These are phyloP conservation scores for Oxycera nigricornis DNA, from an alignment of 2,888 invertebrate species.

Conservation along the genomic window DNA sequence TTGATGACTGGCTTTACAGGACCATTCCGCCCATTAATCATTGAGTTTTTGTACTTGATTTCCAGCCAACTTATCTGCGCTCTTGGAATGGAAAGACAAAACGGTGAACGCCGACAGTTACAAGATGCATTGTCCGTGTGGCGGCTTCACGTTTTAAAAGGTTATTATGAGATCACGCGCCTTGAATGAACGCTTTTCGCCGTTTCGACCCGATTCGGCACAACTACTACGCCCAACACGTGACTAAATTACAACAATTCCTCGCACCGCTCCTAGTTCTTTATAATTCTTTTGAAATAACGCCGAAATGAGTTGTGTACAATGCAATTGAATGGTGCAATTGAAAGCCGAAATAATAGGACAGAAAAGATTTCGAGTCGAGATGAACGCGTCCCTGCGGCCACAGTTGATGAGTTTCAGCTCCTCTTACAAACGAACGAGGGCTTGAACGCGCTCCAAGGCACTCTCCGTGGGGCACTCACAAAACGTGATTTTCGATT, in stretches of 20 bases:
- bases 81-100: no score
- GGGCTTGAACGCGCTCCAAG: not conserved
- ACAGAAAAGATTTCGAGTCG: not conserved
- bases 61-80: no score
- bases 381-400: not conserved
- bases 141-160: not conserved
- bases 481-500: constrained; percentile 20
- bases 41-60: no score
- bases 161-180: not conserved
- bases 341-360: constrained; percentile 23
- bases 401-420: not conserved
- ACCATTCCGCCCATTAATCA: no score
- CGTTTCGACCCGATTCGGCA: not conserved
- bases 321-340: constrained; percentile 3
- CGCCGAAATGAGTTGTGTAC: constrained; percentile 2
- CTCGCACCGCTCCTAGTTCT: not conserved
- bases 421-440: not conserved
- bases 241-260: not conserved
- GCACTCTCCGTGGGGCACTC: not conserved
- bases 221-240: constrained; percentile 3
- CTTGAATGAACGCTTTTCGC: not conserved
- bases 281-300: constrained; percentile 12
- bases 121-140: no score
- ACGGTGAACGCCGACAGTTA: no score
- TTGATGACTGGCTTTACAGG: no score